A percentile compares a stretch with the other conserved stretches of the same genome.
These are phyloP conservation scores for Chloropsis cyanopogon DNA, from an alignment of 2,113 vertebrate species.

Conservation along the genomic window DNA sequence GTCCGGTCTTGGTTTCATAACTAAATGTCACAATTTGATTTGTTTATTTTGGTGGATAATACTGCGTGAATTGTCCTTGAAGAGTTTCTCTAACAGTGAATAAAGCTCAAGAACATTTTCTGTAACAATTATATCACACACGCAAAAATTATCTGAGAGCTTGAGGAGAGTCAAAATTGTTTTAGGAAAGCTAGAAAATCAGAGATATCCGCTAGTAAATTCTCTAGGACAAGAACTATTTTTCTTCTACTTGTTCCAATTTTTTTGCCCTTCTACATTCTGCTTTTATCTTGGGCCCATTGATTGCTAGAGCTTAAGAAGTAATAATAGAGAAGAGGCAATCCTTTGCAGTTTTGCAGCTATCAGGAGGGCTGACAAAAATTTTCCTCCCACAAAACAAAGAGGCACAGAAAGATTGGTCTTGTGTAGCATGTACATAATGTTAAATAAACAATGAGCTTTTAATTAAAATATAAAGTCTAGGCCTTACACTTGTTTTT, in stretches of 20 bases:
- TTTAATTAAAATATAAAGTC: background rate
- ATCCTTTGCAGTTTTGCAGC: background rate
- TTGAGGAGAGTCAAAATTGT: background rate
- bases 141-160: background rate
- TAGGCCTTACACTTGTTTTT: background rate
- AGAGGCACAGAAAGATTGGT: background rate
- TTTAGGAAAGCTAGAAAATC: background rate
- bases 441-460: background rate
- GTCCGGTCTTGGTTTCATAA: background rate
- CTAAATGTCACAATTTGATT: background rate
- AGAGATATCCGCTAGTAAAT: background rate
- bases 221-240: background rate
- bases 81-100: background rate
- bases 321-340: background rate
- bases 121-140: background rate
- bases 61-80: background rate
- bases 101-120: background rate
- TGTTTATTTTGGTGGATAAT: background rate
- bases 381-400: background rate
- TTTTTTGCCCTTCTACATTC: background rate
- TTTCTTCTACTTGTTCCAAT: background rate
- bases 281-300: background rate
- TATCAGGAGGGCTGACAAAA: background rate
- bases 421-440: background rate
- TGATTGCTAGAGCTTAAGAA: background rate